Conservation (phyloP, 2,113 vertebrate genomes). For the Macrotus californicus region DNA sequence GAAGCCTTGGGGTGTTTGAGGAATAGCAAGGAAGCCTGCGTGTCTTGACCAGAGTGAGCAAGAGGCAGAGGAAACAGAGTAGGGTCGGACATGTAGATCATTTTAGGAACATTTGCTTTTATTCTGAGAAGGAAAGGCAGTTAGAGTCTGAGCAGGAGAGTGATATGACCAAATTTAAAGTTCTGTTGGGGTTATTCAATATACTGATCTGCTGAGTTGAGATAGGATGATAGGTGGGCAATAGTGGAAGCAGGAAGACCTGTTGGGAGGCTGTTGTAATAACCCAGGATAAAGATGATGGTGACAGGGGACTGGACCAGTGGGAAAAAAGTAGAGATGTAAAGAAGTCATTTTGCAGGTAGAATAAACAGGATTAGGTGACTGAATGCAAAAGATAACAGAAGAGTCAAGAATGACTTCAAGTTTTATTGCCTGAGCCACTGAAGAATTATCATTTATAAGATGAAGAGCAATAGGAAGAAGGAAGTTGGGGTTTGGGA, state of each 20-base stretch:
- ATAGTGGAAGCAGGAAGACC: neutral
- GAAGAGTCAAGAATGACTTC: neutral
- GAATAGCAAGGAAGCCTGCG: neutral
- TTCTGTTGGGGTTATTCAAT: neutral
- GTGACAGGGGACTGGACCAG: accelerated
- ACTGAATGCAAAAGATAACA: neutral
- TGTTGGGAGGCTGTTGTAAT: neutral
- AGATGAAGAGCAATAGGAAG: accelerated
- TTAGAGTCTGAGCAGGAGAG: neutral
- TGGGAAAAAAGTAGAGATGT: accelerated
- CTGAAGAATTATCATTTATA: neutral
- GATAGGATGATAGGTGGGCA: neutral
- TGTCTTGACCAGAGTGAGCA: neutral
- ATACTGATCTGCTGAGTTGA: neutral
- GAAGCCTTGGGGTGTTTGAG: neutral
- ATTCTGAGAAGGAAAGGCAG: neutral
- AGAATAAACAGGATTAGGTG: neutral
- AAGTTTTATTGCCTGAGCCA: neutral
- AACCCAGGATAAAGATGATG: neutral
- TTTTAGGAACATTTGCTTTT: neutral
- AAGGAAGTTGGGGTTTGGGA: neutral
- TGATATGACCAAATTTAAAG: neutral
- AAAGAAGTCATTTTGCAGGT: neutral
- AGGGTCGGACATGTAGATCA: accelerated
- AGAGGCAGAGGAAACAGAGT: neutral